Conservation (phyloP, 2,113 vertebrate genomes). For the Oreocharis arfaki region DNA sequence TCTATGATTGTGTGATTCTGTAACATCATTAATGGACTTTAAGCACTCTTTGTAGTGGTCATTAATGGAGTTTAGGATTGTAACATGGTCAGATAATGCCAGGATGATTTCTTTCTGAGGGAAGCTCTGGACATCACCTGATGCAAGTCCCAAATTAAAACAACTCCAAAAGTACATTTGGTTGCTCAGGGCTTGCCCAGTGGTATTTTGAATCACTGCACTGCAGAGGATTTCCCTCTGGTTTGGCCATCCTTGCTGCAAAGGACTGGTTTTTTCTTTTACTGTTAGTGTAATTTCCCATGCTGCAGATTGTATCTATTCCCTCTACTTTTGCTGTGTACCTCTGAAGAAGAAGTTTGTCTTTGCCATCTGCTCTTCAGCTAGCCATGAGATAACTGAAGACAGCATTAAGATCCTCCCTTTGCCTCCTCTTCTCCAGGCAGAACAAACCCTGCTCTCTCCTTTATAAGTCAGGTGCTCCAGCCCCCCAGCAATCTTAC, state of each 20-base stretch:
- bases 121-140: not conserved
- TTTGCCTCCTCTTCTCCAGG: not conserved
- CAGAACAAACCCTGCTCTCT: not conserved
- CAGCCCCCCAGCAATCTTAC: not conserved
- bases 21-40: not conserved
- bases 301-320: not conserved
- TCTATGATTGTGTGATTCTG: not conserved
- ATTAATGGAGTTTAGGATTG: not conserved
- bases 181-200: not conserved
- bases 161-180: not conserved
- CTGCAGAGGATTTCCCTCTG: not conserved
- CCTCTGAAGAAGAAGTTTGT: not conserved
- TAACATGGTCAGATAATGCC: not conserved
- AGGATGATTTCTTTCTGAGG: not conserved
- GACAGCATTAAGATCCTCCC: not conserved
- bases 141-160: not conserved
- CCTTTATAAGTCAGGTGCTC: not conserved
- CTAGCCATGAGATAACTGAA: not conserved
- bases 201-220: not conserved
- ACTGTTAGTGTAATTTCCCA: not conserved
- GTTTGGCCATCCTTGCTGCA: not conserved
- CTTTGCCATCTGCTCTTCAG: not conserved
- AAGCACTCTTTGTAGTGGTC: not conserved
- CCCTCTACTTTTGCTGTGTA: not conserved
- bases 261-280: not conserved